Percentiles rank a stretch among this genome's conserved stretches.
These are phyloP conservation scores for Oreochromis spilurus DNA, from an alignment of 2,113 vertebrate genomes.

Conservation along the genomic window DNA sequence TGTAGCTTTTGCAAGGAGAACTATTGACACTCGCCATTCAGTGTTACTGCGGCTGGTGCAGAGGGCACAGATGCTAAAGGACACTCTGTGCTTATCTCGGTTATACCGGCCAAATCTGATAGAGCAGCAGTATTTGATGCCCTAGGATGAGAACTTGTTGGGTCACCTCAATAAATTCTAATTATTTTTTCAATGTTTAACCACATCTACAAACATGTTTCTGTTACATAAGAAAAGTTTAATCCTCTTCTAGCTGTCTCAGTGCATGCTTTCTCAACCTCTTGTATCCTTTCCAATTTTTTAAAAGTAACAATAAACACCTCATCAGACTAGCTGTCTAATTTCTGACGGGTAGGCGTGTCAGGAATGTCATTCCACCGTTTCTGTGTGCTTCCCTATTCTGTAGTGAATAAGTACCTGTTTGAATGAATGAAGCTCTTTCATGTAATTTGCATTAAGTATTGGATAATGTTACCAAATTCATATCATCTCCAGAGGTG, in stretches of 20 bases:
- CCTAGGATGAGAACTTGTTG: not conserved
- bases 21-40: not conserved
- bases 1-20: not conserved
- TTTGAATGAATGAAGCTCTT: not conserved
- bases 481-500: not conserved
- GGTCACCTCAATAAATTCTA: not conserved
- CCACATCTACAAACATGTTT: not conserved
- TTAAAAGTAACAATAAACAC: not conserved
- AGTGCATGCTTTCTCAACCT: not conserved
- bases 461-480: not conserved
- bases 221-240: not conserved
- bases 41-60: not conserved
- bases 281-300: not conserved
- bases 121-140: not conserved
- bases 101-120: not conserved
- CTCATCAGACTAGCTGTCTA: not conserved
- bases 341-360: not conserved
- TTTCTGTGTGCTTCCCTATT: rapidly evolving
- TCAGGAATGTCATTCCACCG: rapidly evolving
- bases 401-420: not conserved
- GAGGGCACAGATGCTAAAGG: not conserved
- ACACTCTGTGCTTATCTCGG: not conserved
- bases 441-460: not conserved
- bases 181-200: not conserved
- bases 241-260: not conserved